phyloP scores from a whole-genome alignment of 2,797 vertebrate genomes.

The Anisognathus igniventris region DNA sequence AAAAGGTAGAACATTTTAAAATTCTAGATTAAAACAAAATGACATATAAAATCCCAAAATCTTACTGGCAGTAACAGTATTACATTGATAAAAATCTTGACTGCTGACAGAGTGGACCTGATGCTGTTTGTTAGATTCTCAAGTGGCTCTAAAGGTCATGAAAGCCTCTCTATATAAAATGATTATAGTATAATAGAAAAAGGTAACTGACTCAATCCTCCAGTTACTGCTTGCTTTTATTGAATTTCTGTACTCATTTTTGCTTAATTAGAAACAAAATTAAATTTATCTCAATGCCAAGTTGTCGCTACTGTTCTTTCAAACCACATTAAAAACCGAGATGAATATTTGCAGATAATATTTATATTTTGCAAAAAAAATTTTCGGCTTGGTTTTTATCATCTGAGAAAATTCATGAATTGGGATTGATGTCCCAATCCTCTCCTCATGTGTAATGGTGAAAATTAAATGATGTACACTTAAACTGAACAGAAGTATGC shows the following conservation, averaged over 20 bases:
- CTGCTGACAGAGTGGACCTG: neutral
- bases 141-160: constrained; percentile 34
- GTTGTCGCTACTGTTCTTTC: neutral
- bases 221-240: constrained; percentile 14
- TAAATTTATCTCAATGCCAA: neutral
- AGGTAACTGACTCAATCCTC: neutral
- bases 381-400: neutral
- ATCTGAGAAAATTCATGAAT: neutral
- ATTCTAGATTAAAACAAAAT: neutral
- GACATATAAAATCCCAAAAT: neutral
- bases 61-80: neutral
- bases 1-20: neutral
- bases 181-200: constrained; percentile 1
- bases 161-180: neutral
- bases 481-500: neutral
- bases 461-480: neutral
- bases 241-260: constrained; percentile 12
- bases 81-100: neutral
- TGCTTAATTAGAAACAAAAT: constrained; percentile 29
- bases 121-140: constrained; percentile 9
- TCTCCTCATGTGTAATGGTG: neutral
- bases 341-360: neutral
- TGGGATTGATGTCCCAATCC: neutral
- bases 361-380: neutral
- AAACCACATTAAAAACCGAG: neutral